Evolutionary conservation across 2,888 invertebrate genomes (phyloP), one percentile per base, ranked within the genome.

Genomic region (Lacanobia oleracea): DNA sequence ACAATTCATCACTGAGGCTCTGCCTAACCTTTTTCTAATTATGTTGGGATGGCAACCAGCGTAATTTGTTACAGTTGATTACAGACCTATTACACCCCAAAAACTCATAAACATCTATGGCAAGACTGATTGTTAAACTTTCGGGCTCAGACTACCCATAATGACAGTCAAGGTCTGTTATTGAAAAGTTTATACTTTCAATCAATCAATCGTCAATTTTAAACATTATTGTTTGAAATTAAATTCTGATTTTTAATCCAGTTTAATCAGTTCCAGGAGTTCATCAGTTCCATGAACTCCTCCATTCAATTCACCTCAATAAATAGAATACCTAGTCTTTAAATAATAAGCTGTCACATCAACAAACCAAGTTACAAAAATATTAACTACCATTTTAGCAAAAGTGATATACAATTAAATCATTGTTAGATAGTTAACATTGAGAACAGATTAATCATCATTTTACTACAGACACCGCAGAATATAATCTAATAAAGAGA

Each of bases 361-460:
- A 33, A 14, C 68, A 14, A 18, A 48, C 23, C 8, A 1, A 23
- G 16, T 40, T 40, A 23, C 3, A 16, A 65, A 67, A 48, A 57
- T 59, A 50, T 18, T 18, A 27, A 66, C 16, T 21, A 61, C 40
- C 7, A 14, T 59, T n/a, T 43, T 63, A 48, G 33, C 33, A 51
- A 53, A 75, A 48, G 12, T 21, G 21, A 54, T 23, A 45, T 43
- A 16, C 1, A 43, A 43, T 56, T 5, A 7, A 64, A 43, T 50
- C 18, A 72, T 3, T 33, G 53, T n/a, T 14, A 53, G 9, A 33
- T 50, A 50, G 3, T 23, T 9, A 43, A 57, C 51, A 27, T 45
- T 37, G 23, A 67, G 43, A 56, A 16, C 21, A 48, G 45, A 59
- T 56, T 12, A 12, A 73, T 67, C 16, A 16, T 21, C 59, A 72